Base-by-base conservation (phyloP, 2,113 vertebrate genomes). In the Aegypius monachus region DNA sequence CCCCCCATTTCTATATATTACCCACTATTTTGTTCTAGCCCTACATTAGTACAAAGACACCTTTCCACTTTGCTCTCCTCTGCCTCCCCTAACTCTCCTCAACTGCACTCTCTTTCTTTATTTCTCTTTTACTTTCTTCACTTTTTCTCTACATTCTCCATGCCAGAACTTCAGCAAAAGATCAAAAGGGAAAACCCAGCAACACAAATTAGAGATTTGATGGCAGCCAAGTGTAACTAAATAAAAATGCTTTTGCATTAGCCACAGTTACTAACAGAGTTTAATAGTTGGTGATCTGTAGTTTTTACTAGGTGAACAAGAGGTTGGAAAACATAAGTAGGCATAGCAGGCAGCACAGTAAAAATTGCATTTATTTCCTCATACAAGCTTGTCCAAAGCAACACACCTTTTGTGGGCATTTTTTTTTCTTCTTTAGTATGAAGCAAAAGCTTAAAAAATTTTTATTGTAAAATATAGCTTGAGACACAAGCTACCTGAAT, bases 221-320 rank as follows among this genome's bases (percentile, higher is more conserved):
- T 65, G 70, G 81, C 63, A 92, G 86, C 72, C 77, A 85, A 95
- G n/a, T 92, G 93, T 91, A 96, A 94, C 93, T 86, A 94, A 90
- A 88, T 85, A 95, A 97, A 97, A 95, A 96, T 89, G 80, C 7
- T 96, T 93, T 88, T 96, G 66, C 87, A 96, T 95, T 95, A 95
- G 80, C 81, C 77, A 86, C 70, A 92, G 87, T 95, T 95, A 56
- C 62, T 94, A 97, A 94, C 55, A 87, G 63, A 13, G 9, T 88
- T 96, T 93, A 96, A 86, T 93, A 93, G 72, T 53, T 95, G 62
- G 55, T 1, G 72, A 93, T 72, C 73, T 65, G 61, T 87, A 88
- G 84, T 66, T 95, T 95, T 92, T 80, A 95, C 66, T 93, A 62
- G 77, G 50, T 81, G 70, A 95, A 89, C 50, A 86, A 91, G 63